Conservation (phyloP, 2,113 vertebrate genomes). For the Sorex fumeus region DNA sequence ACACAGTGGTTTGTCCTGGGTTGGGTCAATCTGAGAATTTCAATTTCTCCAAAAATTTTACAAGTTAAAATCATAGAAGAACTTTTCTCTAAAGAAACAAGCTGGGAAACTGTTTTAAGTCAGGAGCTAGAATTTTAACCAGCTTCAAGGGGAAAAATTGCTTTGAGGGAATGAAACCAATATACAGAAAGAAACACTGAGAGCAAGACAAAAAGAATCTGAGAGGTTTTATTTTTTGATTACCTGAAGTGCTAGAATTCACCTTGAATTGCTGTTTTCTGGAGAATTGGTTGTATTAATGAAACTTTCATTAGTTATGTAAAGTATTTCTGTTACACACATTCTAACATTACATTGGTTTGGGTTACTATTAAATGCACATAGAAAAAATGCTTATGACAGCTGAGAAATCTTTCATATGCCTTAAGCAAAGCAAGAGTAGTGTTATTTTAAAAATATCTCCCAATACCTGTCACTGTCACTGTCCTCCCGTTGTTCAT, state of each 20-base stretch:
- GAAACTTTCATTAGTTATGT: slow-evolving; percentile 3
- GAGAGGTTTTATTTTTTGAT: neutral
- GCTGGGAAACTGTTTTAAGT: neutral
- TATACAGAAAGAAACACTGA: neutral
- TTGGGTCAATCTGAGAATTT: neutral
- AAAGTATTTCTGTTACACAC: neutral
- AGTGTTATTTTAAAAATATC: neutral
- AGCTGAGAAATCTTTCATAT: neutral
- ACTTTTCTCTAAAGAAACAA: neutral
- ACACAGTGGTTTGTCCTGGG: neutral
- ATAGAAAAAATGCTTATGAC: neutral
- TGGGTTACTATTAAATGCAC: neutral
- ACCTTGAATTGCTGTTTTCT: neutral
- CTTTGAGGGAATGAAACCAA: neutral
- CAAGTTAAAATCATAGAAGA: slow-evolving; percentile 14
- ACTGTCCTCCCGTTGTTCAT: no score
- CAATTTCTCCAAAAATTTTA: neutral
- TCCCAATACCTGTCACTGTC: neutral
- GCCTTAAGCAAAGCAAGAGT: neutral
- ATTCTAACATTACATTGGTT: slow-evolving; percentile 13
- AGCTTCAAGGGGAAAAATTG: neutral
- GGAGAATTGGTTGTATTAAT: neutral
- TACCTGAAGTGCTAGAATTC: neutral
- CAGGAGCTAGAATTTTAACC: neutral
- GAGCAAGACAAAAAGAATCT: neutral